These are phyloP conservation scores for Cosmopolites sordidus DNA, from an alignment of 2,888 invertebrate species.

Conservation along the genomic window DNA sequence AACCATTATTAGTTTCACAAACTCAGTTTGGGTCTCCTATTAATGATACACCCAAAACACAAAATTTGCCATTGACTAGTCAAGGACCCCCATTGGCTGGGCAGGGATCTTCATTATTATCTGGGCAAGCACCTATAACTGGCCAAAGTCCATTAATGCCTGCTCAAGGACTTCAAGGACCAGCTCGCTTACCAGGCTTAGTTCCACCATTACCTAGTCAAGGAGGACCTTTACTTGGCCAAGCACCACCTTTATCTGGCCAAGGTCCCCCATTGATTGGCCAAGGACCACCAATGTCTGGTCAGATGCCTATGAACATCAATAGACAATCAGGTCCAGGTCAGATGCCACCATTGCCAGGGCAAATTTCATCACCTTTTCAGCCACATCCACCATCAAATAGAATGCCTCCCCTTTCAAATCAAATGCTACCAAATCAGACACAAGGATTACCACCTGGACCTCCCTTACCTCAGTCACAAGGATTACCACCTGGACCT, in stretches of 20 bases:
- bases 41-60: background rate
- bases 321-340: background rate
- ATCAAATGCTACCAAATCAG: background rate
- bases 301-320: background rate
- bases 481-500: too few species aligned
- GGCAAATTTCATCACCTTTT: background rate
- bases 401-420: slow-evolving; percentile 5
- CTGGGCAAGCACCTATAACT: background rate
- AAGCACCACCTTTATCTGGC: background rate
- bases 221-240: background rate
- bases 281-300: background rate
- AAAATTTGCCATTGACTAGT: slow-evolving; percentile 10
- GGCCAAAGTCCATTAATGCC: slow-evolving; percentile 11
- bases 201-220: slow-evolving; percentile 12
- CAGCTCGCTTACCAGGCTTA: background rate
- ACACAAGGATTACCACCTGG: slow-evolving; percentile 11
- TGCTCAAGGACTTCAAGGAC: slow-evolving; percentile 9
- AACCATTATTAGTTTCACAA: background rate
- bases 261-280: background rate
- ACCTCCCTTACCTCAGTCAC: slow-evolving; percentile 17
- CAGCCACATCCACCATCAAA: background rate
- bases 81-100: slow-evolving; percentile 6
- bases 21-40: slow-evolving; percentile 1
- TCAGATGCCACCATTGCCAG: slow-evolving; percentile 18
- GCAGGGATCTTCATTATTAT: background rate